Evolutionary conservation across 2,113 vertebrate genomes (phyloP).

Genomic region (Calidris pygmaea): DNA sequence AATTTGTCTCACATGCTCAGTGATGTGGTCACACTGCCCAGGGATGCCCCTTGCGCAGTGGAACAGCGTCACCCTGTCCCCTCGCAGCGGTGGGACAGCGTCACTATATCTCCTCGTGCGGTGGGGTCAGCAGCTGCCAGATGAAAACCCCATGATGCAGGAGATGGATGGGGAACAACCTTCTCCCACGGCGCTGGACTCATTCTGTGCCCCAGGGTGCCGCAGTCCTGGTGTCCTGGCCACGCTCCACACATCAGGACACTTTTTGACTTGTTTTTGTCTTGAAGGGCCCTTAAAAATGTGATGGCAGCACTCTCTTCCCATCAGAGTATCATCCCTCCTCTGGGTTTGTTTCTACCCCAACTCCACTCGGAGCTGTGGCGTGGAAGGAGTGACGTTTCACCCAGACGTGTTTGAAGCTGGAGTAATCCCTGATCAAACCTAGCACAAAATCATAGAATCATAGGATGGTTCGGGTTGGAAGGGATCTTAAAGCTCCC

Average conservation of each 20-base stretch:
- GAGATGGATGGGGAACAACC: not conserved
- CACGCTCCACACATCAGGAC: accelerated
- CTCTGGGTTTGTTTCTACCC: not conserved
- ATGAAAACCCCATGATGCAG: not conserved
- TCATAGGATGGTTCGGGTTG: not conserved
- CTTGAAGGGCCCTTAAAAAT: not conserved
- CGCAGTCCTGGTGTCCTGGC: not conserved
- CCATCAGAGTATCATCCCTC: not conserved
- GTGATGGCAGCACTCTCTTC: not conserved
- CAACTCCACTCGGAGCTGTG: not conserved
- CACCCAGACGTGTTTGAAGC: not conserved
- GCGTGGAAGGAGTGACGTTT: not conserved
- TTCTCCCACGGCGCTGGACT: not conserved
- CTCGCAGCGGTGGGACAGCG: accelerated
- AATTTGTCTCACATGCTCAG: not conserved
- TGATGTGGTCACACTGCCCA: not conserved
- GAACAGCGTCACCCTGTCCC: not conserved
- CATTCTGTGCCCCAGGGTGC: accelerated
- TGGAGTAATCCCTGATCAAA: not conserved
- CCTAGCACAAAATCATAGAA: not conserved
- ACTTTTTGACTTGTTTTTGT: not conserved
- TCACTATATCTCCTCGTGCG: accelerated
- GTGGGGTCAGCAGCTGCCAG: not conserved
- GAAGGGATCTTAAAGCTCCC: not conserved
- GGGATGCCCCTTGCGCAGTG: not conserved